Conservation (phyloP, 2,113 vertebrate species). For the Caranx melampygus region DNA sequence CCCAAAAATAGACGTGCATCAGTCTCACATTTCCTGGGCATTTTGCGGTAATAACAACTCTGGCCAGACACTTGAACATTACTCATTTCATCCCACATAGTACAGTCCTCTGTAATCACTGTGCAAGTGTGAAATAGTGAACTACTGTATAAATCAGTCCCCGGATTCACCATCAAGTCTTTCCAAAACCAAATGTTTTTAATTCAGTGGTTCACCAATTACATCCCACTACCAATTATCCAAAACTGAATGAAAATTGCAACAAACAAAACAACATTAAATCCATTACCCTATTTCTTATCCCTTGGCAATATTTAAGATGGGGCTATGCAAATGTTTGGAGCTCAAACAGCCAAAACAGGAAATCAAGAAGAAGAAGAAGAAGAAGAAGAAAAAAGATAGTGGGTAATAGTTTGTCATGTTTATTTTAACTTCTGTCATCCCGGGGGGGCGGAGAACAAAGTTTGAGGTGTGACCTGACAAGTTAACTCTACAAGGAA, state of each 20-base stretch:
- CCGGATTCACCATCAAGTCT: not conserved
- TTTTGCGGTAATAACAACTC: constrained; percentile 19
- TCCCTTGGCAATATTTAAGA: not conserved
- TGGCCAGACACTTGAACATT: constrained; percentile 34
- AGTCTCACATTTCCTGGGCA: constrained; percentile 9
- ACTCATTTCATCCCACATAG: not conserved
- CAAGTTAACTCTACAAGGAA: too few species aligned
- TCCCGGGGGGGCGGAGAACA: too few species aligned
- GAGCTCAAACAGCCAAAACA: not conserved
- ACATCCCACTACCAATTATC: constrained; percentile 5
- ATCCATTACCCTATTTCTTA: not conserved
- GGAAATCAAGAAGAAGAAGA: too few species aligned
- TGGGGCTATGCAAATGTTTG: not conserved
- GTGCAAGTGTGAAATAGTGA: constrained; percentile 22
- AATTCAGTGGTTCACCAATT: constrained; percentile 21
- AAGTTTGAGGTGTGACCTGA: too few species aligned
- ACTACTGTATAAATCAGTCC: not conserved
- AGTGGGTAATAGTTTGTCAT: too few species aligned
- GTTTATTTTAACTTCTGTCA: too few species aligned
- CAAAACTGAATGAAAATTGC: constrained; percentile 17
- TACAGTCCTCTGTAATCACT: not conserved
- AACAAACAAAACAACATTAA: not conserved
- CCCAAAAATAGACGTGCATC: constrained; percentile 15
- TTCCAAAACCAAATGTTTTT: not conserved
- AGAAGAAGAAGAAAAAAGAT: too few species aligned